These are phyloP conservation scores for Stichopus chloronotus DNA, from an alignment of 35 echinoderm and acorn worm genomes.

Conservation along the genomic window DNA sequence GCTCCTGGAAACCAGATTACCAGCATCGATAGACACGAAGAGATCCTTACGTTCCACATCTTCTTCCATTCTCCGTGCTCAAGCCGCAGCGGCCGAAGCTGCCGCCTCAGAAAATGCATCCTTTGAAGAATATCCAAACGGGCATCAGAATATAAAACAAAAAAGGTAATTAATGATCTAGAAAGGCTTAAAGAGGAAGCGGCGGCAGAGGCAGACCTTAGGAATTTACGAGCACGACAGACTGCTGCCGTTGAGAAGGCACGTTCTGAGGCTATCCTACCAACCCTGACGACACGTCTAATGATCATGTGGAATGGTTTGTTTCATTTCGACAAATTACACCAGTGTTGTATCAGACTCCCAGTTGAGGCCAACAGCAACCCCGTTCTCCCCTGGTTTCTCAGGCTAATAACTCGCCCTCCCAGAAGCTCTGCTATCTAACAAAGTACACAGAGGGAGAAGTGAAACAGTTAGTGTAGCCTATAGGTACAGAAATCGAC, in stretches of 20 bases:
- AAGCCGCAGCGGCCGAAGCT: too few species aligned
- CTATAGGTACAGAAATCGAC: slow-evolving; percentile 13
- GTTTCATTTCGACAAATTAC: background rate
- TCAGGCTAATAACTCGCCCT: background rate
- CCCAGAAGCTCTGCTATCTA: slow-evolving; percentile 29
- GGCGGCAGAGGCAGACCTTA: background rate
- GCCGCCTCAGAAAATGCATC: too few species aligned
- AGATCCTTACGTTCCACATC: too few species aligned
- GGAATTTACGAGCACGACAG: slow-evolving; percentile 15
- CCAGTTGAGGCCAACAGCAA: too few species aligned
- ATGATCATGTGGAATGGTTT: slow-evolving; percentile 29
- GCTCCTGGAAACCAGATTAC: too few species aligned
- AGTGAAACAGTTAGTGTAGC: background rate
- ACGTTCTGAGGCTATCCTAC: slow-evolving; percentile 31
- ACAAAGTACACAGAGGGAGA: slow-evolving; percentile 50
- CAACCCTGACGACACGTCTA: slow-evolving; percentile 10
- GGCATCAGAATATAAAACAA: background rate
- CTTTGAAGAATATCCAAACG: too few species aligned
- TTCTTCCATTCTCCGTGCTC: too few species aligned
- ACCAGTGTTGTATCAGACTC: too few species aligned
- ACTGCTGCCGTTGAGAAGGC: slow-evolving; percentile 45
- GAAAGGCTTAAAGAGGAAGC: slow-evolving; percentile 18
- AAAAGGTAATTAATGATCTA: background rate
- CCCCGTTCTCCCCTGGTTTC: too few species aligned
- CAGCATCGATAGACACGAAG: too few species aligned